Base-by-base conservation (phyloP, 2,888 invertebrate species). In the Bombylius discolor region DNA sequence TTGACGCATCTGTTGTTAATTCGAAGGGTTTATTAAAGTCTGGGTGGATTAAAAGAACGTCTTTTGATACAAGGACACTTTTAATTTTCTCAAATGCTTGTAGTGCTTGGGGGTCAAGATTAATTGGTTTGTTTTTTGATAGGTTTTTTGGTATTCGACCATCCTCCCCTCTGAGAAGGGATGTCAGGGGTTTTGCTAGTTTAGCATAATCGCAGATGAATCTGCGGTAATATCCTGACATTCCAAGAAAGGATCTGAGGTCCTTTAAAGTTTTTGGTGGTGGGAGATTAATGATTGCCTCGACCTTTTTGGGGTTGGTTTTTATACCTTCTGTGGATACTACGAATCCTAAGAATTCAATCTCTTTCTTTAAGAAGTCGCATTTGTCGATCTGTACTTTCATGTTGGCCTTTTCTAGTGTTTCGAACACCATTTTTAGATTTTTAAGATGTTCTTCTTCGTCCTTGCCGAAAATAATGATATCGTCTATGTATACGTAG, bases 271-370 rank as follows among this genome's bases (percentile, higher is more conserved):
- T 63, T 51, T 55, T 58, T 23, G 62, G 61, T 14, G 57, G 13
- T 23, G 62, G 61, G 23, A 60, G 61, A 23, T 61, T 60, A 46
- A 52, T 32, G 9, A 64, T 61, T n/a, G 61, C 60, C 45, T 59
- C 33, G 9, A 63, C 58, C 58, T 64, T 64, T 42, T 56, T 46
- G 5, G 63, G 63, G 49, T 66, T 62, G 8, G 67, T 65, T 55
- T 59, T 62, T 13, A 64, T 60, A n/a, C 63, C 65, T 1, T 63
- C 62, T n/a, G 56, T 56, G 4, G 61, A 62, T 32, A 62, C 58
- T 7, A 68, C 51, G 52, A 68, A 68, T 6, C 69, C 69, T 33
- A 72, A 59, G 55, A 63, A 70, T 45, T 64, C 62, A 3, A 70
- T 63, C 52, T 62, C 60, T 33, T 63, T 63, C 46, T 56, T 56